phyloP scores from a whole-genome alignment of 2,113 vertebrate genomes.

The Balaenoptera acutorostrata region DNA sequence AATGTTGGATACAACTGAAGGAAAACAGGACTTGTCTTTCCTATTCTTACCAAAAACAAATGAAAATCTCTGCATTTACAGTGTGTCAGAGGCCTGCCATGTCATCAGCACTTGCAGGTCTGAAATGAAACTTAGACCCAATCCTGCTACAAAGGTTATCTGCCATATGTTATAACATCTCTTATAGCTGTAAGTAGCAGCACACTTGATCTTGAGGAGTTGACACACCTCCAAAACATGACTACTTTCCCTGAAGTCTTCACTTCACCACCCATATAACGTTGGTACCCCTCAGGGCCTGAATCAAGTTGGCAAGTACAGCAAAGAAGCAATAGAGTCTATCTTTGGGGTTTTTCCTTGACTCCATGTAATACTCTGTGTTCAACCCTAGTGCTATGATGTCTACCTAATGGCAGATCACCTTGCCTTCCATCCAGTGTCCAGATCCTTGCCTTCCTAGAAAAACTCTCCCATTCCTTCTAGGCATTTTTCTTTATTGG shows the following conservation, averaged over 20 bases:
- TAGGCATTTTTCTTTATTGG: background rate
- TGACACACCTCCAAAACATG: background rate
- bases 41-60: background rate
- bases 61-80: background rate
- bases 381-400: background rate
- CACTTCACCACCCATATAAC: background rate
- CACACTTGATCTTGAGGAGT: background rate
- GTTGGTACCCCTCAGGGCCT: background rate
- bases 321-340: background rate
- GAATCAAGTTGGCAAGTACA: background rate
- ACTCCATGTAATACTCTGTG: background rate
- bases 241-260: background rate
- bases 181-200: background rate
- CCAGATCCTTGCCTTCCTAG: background rate
- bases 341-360: background rate
- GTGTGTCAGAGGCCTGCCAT: background rate
- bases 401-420: background rate
- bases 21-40: background rate
- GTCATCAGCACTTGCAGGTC: background rate
- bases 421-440: background rate
- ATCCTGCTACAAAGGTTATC: background rate
- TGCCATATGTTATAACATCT: background rate
- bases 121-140: background rate
- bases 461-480: background rate
- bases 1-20: background rate